These are phyloP conservation scores for Brachycybe producta DNA, from an alignment of 2,888 invertebrate species.

Conservation along the genomic window DNA sequence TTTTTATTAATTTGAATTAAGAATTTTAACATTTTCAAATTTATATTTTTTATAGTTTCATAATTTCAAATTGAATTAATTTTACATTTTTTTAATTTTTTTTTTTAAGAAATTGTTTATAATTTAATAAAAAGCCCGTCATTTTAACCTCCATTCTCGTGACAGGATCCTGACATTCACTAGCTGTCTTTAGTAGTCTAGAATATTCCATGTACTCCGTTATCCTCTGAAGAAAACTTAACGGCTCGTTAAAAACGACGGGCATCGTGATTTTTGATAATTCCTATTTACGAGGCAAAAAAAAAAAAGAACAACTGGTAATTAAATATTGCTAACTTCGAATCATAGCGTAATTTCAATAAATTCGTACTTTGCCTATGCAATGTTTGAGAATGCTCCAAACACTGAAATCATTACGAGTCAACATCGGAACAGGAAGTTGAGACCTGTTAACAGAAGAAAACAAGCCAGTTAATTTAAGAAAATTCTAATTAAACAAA, in stretches of 20 bases:
- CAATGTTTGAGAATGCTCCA: conserved; percentile 86
- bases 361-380: conserved; percentile 43
- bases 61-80: too few relatives aligned
- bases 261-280: conserved; percentile 94
- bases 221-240: conserved; percentile 86
- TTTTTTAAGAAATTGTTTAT: too few relatives aligned
- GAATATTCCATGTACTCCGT: conserved; percentile 91
- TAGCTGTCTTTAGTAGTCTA: conserved; percentile 57
- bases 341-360: too few relatives aligned
- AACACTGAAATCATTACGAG: conserved; percentile 62
- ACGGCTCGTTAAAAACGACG: conserved; percentile 88
- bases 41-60: too few relatives aligned
- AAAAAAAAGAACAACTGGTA: not conserved
- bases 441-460: too few relatives aligned
- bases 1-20: too few relatives aligned
- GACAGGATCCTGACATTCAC: conserved; percentile 61
- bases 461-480: too few relatives aligned
- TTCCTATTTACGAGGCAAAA: conserved; percentile 41
- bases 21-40: too few relatives aligned
- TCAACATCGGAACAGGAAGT: conserved; percentile 37
- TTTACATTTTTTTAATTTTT: too few relatives aligned
- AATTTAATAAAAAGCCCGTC: too few relatives aligned
- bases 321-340: too few relatives aligned
- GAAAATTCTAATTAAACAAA: too few relatives aligned
- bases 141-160: conserved; percentile 62